Percentiles rank a stretch among this genome's conserved stretches.
These are phyloP conservation scores for Rynchops niger DNA, from an alignment of 2,113 vertebrate genomes.

Conservation along the genomic window DNA sequence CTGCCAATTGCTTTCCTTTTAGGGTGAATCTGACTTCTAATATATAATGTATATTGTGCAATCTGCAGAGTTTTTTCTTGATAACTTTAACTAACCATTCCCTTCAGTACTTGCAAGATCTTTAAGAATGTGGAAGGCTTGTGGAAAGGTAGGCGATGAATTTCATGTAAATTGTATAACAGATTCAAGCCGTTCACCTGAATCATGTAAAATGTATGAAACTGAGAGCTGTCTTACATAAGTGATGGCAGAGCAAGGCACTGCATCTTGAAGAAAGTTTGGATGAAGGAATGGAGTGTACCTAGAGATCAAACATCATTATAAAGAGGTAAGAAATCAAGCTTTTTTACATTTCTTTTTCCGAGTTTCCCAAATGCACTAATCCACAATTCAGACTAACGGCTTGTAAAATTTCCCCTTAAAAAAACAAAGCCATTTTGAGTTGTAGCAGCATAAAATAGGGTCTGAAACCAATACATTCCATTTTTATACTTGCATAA, in stretches of 20 bases:
- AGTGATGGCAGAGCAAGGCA: not conserved
- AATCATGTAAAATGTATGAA: not conserved
- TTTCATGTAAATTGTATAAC: not conserved
- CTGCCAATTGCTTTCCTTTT: not conserved
- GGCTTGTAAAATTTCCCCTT: slow-evolving; percentile 24
- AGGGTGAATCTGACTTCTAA: not conserved
- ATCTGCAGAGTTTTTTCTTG: not conserved
- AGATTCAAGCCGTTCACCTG: not conserved
- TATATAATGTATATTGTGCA: not conserved
- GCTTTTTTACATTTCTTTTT: not conserved
- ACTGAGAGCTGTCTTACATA: not conserved
- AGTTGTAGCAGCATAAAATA: slow-evolving; percentile 26
- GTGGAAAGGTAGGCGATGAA: not conserved
- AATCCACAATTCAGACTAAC: slow-evolving; percentile 15
- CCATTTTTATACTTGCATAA: slow-evolving; percentile 22
- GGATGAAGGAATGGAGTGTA: not conserved
- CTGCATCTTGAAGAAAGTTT: not conserved
- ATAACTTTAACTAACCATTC: not conserved
- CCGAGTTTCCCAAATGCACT: not conserved
- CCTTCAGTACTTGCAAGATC: not conserved
- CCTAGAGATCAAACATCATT: not conserved
- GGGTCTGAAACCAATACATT: slow-evolving; percentile 21
- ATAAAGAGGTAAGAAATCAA: not conserved
- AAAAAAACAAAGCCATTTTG: not conserved
- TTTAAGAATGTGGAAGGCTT: not conserved